Conservation (phyloP, 92 coral and sea anemone genomes). For the Porites divaricata region DNA sequence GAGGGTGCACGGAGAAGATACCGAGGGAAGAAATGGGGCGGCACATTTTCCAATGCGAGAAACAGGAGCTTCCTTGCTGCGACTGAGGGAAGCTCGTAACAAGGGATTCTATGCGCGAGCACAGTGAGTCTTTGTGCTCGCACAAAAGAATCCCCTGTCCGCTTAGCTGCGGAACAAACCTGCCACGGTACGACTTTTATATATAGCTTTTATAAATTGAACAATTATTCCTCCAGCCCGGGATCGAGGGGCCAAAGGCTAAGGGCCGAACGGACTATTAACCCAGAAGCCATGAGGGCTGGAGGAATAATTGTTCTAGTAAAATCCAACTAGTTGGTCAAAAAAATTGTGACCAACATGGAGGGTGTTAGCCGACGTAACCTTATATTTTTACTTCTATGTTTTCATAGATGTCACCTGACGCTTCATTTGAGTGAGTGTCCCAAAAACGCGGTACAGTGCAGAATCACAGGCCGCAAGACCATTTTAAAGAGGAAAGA, state of each 20-base stretch:
- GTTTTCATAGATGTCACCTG: slow-evolving; percentile 6
- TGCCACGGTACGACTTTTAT: background rate
- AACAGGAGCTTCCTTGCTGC: background rate
- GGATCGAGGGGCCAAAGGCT: too few relatives aligned
- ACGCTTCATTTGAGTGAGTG: slow-evolving; percentile 16
- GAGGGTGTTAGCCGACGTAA: too few relatives aligned
- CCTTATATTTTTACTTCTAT: background rate
- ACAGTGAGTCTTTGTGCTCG: background rate
- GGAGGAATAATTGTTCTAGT: too few relatives aligned
- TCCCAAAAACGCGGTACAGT: slow-evolving; percentile 5
- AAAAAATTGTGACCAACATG: background rate
- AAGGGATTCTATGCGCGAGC: background rate
- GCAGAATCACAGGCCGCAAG: slow-evolving; percentile 3
- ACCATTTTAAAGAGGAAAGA: background rate
- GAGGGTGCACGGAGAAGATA: background rate
- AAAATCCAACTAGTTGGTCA: too few relatives aligned
- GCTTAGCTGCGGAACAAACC: background rate
- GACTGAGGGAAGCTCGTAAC: background rate
- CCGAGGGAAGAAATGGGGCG: background rate
- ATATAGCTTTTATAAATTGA: too few relatives aligned
- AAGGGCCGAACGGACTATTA: too few relatives aligned
- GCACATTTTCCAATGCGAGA: background rate
- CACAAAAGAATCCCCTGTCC: background rate
- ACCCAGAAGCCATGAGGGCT: too few relatives aligned
- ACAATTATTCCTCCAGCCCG: background rate